Evolutionary conservation across 23 tunicate species (phyloP), one percentile per base, ranked within the genome.

Genomic region (Styela clava): DNA sequence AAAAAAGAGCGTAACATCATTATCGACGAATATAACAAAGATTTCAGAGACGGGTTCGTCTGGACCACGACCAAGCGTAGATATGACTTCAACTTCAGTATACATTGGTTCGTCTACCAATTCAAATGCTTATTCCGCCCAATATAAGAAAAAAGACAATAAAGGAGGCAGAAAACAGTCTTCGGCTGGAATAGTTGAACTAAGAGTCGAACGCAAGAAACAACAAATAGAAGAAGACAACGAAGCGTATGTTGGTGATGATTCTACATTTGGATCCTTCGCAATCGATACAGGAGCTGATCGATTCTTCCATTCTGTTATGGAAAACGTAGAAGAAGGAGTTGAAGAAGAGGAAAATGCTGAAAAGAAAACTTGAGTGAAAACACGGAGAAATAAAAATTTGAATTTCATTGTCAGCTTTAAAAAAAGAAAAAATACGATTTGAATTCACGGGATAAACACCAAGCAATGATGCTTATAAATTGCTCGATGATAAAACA

Each of bases 221-320:
- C 28, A 24, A 56, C 37, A 44, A 52, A 44, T 37, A 44, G 65
- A 76, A 52, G 81, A 52, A 26, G 56, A 44, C 7, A 23, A 27
- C 18, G 89, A 85, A 24, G 84, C 79, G 2, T 31, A 79, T 37
- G 91, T 68, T 0, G 78, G 65, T 1, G 79, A 87, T 1, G 97
- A 91, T 68, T 91, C 97, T 23, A 63, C 88, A 23, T 91, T 91
- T 72, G 83, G 84, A 69, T 91, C 97, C 37, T 91, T 91, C 35
- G 97, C 90, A 30, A 83, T 91, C 63, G 83, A 91, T 33, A 83
- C 89, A 16, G 84, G 84, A 61, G 89, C 97, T 9, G 97, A 91
- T 65, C 44, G 90, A 63, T 63, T 91, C 52, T 91, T 80, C 36
- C 25, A 82, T 51, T 91, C 97, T 1, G 97, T 91, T 24, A 86